These are phyloP conservation scores for Trachelipus rathkii DNA, from an alignment of 1,140 invertebrate genomes.

Conservation along the genomic window DNA sequence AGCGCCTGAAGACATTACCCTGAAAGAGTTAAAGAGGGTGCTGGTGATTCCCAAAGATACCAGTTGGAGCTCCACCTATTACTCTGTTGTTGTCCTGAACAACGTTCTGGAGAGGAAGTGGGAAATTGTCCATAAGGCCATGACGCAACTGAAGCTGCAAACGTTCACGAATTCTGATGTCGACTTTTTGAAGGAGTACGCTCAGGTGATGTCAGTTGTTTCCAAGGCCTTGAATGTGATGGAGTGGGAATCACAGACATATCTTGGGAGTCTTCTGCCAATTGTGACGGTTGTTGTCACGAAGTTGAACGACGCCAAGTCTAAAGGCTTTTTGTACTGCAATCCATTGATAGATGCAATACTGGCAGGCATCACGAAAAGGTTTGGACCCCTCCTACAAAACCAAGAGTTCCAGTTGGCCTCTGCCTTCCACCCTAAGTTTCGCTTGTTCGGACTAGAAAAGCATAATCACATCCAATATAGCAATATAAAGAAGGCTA, in stretches of 20 bases:
- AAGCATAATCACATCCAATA: background rate
- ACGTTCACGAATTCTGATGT: constrained; percentile 14
- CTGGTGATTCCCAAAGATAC: constrained; percentile 20
- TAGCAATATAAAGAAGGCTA: background rate
- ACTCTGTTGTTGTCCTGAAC: constrained; percentile 31
- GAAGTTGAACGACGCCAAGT: background rate
- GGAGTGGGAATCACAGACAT: constrained; percentile 11
- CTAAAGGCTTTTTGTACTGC: constrained; percentile 1
- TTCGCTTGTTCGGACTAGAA: constrained; percentile 14
- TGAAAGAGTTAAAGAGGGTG: background rate
- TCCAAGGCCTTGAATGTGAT: constrained; percentile 18
- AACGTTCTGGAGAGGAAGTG: constrained; percentile 19
- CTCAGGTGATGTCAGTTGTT: constrained; percentile 13
- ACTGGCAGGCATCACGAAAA: constrained; percentile 17
- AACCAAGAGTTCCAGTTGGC: constrained; percentile 22
- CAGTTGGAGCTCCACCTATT: constrained; percentile 19
- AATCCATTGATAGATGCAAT: constrained; percentile 9
- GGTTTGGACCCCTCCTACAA: constrained; percentile 18
- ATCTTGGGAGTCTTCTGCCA: constrained; percentile 24
- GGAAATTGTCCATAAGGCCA: background rate
- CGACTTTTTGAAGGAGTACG: constrained; percentile 14
- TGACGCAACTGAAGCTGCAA: constrained; percentile 2
- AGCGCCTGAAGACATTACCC: constrained; percentile 17
- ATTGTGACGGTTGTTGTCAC: background rate
- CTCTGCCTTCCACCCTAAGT: constrained; percentile 25